Base-by-base conservation (phyloP, 2,797 vertebrate genomes). In the Eleutherodactylus coqui region DNA sequence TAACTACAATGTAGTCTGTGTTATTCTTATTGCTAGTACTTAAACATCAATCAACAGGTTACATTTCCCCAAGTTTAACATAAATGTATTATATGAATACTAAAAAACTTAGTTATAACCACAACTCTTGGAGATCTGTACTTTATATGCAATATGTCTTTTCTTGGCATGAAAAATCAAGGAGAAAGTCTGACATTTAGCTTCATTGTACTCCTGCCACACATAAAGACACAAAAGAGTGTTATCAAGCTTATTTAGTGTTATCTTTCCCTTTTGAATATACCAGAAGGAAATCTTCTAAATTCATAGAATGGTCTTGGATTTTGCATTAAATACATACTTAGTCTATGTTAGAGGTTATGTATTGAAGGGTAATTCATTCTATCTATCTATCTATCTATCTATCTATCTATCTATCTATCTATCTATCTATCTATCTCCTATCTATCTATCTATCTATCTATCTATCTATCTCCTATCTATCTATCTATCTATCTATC, bases 141-240 rank as follows among this genome's bases (percentile, higher is more conserved):
- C 60, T 69, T 81, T 81, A 49, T 81, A 69, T 69, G 79, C 79
- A 69, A 29, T 49, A 47, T 49, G 62, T 34, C 79, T 69, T 69
- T 51, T 55, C 41, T 47, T 69, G 27, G 43, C 60, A 51, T 81
- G 79, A 69, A 67, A 49, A 81, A 69, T 69, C 79, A 81, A 81
- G 79, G 79, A 81, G 79, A 81, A 81, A 51, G 27, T 81, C 60
- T 81, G 79, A 81, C 79, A 81, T 81, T 81, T 81, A 81, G 79
- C 38, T 81, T 81, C 79, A 81, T 81, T 49, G 62, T 81, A 81
- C 79, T 64, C 79, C 79, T 81, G 79, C 60, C 27, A 69, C 62
- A 69, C 62, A 81, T 81, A 81, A 81, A 81, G 79, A 69, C 60
- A 36, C 43, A 69, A 51, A 80, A 69, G 62, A 81, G 79, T 81